Percentiles rank a stretch among this genome's conserved stretches.
Conservation (phyloP, 2,113 vertebrate species). For the Ochotona curzoniae region DNA sequence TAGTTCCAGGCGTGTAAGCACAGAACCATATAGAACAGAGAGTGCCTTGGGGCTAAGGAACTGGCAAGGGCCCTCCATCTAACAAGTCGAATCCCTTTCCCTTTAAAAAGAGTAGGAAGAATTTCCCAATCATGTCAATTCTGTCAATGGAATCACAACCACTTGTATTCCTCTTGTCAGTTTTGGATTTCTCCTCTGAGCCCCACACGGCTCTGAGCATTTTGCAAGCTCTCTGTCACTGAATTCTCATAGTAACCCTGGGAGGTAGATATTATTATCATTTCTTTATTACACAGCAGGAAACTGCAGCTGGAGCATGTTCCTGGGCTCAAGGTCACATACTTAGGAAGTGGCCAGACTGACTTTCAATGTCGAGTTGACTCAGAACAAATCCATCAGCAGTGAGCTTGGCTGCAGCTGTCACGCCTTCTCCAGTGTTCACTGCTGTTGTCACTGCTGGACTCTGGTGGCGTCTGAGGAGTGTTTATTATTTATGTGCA, state of each 20-base stretch:
- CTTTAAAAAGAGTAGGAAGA: not conserved
- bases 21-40: not conserved
- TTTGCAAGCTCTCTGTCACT: not conserved
- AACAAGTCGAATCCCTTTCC: not conserved
- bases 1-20: rapidly evolving
- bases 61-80: too few species aligned
- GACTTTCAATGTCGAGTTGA: not conserved
- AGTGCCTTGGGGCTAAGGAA: too few species aligned
- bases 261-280: too few species aligned
- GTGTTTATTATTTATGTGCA: not conserved
- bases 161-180: not conserved
- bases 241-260: not conserved
- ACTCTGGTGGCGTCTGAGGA: not conserved
- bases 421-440: not conserved
- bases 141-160: not conserved
- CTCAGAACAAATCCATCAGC: not conserved
- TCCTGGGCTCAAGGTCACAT: not conserved
- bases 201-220: not conserved
- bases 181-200: not conserved
- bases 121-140: not conserved
- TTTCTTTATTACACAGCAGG: not conserved
- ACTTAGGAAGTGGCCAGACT: not conserved
- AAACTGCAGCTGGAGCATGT: not conserved
- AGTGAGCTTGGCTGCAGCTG: not conserved
- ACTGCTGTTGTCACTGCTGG: not conserved